Evolutionary conservation across 2,113 vertebrate species (phyloP).

Genomic region (Puntigrus tetrazona): DNA sequence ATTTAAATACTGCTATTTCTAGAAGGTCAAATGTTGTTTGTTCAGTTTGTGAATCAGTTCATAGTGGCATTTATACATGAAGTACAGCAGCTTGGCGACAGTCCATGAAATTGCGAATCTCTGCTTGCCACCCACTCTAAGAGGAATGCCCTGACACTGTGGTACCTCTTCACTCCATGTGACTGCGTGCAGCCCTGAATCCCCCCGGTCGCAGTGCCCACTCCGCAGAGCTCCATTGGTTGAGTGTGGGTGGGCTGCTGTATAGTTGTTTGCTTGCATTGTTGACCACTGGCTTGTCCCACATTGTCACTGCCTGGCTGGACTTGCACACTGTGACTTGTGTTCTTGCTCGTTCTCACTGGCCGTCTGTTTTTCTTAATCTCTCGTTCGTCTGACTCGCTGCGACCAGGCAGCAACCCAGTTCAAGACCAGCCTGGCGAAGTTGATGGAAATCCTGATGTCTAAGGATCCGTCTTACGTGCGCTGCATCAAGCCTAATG

Average conservation of each 20-base stretch:
- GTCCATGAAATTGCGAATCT: conserved; percentile 41
- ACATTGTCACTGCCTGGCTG: conserved; percentile 55
- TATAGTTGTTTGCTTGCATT: conserved; percentile 59
- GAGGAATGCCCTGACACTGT: conserved; percentile 57
- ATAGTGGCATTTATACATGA: neutral
- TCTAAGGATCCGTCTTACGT: conserved; percentile 97
- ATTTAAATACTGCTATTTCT: neutral
- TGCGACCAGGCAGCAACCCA: conserved; percentile 88
- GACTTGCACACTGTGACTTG: conserved; percentile 64
- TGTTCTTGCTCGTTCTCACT: conserved; percentile 51
- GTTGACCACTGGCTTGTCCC: conserved; percentile 48
- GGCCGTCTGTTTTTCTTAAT: conserved; percentile 15
- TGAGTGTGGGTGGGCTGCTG: conserved; percentile 51
- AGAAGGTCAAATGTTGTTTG: neutral
- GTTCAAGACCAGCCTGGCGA: conserved; percentile 93
- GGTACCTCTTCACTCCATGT: conserved; percentile 29
- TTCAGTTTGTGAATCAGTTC: neutral
- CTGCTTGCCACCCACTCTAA: conserved; percentile 41
- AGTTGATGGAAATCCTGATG: conserved; percentile 97
- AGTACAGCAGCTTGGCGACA: neutral
- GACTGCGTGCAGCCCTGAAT: neutral
- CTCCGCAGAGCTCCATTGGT: conserved; percentile 46
- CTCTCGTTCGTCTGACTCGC: neutral
- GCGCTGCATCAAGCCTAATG: conserved; percentile 97
- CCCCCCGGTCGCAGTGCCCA: conserved; percentile 12